phyloP scores from a whole-genome alignment of 30 jellyfish, hydroid and myxozoan genomes.

The Cassiopea xamachana region DNA sequence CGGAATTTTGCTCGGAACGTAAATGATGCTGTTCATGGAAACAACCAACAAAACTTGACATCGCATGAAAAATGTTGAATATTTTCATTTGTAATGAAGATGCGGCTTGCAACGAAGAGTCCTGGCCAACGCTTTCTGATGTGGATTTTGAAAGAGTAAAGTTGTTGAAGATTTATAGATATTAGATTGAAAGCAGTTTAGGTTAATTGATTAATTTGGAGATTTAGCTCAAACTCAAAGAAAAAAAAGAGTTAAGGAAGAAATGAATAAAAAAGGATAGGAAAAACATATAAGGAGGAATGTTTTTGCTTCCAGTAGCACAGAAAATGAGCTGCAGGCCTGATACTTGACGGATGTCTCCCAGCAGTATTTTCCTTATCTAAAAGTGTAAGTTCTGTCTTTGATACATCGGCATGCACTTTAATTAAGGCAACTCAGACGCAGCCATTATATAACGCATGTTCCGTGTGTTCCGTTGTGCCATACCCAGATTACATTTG shows the following conservation, averaged over 20 bases:
- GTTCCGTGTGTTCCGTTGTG: too few species aligned
- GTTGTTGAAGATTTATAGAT: neutral
- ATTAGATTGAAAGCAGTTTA: neutral
- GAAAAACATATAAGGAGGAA: too few species aligned
- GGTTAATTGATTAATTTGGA: neutral
- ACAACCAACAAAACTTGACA: constrained; percentile 1
- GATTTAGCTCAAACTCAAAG: neutral
- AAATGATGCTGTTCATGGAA: neutral
- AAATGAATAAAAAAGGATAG: too few species aligned
- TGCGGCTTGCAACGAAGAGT: neutral
- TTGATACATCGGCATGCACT: too few species aligned
- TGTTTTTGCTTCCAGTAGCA: too few species aligned
- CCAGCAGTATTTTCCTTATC: too few species aligned
- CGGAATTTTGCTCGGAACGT: constrained; percentile 79
- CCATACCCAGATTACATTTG: too few species aligned
- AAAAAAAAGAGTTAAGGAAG: neutral
- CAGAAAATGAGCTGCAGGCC: too few species aligned
- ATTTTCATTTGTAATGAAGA: neutral
- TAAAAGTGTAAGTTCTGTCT: too few species aligned
- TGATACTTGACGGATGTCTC: too few species aligned
- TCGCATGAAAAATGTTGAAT: neutral
- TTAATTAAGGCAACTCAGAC: too few species aligned
- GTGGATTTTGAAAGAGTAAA: neutral
- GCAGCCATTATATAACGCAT: too few species aligned
- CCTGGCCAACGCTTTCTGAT: neutral